A percentile compares a stretch with the other conserved stretches of the same genome.
phyloP scores from a whole-genome alignment of 2,113 vertebrate genomes.

The Tichodroma muraria region DNA sequence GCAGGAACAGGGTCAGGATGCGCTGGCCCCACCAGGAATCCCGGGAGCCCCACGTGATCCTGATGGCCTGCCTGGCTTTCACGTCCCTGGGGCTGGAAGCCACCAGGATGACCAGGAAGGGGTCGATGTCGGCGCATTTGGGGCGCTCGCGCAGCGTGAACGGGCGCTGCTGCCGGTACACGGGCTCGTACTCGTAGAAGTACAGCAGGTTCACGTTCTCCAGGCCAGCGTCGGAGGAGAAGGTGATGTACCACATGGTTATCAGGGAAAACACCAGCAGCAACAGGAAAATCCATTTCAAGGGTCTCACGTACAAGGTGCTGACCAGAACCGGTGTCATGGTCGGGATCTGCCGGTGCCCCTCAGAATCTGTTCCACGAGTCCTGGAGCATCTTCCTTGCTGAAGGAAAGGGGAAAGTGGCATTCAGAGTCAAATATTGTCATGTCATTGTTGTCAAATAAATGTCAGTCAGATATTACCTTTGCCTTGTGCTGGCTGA shows the following conservation, averaged over 20 bases:
- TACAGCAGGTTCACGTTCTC: slow-evolving; percentile 39
- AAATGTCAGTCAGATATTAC: not conserved
- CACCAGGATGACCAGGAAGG: slow-evolving; percentile 70
- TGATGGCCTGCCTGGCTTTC: slow-evolving; percentile 61
- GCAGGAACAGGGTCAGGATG: slow-evolving; percentile 61
- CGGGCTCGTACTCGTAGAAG: slow-evolving; percentile 61
- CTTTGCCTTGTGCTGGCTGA: not conserved
- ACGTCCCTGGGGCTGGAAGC: slow-evolving; percentile 38
- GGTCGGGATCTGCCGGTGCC: not conserved
- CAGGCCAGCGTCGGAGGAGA: not conserved
- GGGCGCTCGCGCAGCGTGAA: slow-evolving; percentile 41
- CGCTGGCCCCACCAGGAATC: slow-evolving; percentile 59
- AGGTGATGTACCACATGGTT: slow-evolving; percentile 10
- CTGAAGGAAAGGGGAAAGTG: not conserved
- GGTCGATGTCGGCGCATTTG: slow-evolving; percentile 2
- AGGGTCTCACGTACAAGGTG: not conserved
- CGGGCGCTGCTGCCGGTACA: slow-evolving; percentile 29
- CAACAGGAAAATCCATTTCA: slow-evolving; percentile 40
- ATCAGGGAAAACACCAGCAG: not conserved
- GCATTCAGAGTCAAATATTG: not conserved
- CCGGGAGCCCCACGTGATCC: slow-evolving; percentile 55
- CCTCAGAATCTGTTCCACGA: not conserved
- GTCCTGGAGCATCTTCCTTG: not conserved
- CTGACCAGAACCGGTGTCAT: rapidly evolving
- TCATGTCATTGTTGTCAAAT: too few species aligned